A percentile compares a stretch with the other conserved stretches of the same genome.
These are phyloP conservation scores for Camponotus fellah DNA, from an alignment of 2,888 invertebrate genomes.

Conservation along the genomic window DNA sequence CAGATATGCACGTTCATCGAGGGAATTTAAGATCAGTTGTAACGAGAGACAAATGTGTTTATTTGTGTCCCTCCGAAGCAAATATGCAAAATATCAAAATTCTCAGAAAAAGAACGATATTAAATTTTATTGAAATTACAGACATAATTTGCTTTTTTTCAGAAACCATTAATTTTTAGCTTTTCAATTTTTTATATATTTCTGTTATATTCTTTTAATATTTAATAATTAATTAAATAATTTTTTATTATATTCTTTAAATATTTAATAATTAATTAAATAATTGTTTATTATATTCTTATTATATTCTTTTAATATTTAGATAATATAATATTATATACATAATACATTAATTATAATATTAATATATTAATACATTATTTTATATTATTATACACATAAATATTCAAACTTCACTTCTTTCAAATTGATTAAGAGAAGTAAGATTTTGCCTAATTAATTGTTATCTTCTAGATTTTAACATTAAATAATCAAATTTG, in stretches of 20 bases:
- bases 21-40: not conserved
- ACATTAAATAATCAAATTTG: not conserved
- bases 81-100: constrained; percentile 2
- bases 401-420: too few relatives aligned
- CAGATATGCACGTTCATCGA: not conserved
- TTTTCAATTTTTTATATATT: not conserved
- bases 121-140: not conserved
- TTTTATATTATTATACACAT: too few relatives aligned
- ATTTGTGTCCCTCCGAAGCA: not conserved
- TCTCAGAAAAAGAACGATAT: not conserved
- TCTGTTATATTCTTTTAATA: too few relatives aligned
- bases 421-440: not conserved
- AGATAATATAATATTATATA: not conserved
- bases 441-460: not conserved
- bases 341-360: too few relatives aligned
- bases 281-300: too few relatives aligned
- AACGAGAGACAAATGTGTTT: constrained; percentile 4
- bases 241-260: too few relatives aligned
- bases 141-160: not conserved
- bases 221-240: too few relatives aligned
- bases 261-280: too few relatives aligned
- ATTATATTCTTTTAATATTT: not conserved
- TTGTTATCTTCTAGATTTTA: not conserved
- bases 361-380: too few relatives aligned
- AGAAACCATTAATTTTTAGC: not conserved